Evolutionary conservation across 2,888 invertebrate species (phyloP).

Genomic region (Hypomecis atomaria): DNA sequence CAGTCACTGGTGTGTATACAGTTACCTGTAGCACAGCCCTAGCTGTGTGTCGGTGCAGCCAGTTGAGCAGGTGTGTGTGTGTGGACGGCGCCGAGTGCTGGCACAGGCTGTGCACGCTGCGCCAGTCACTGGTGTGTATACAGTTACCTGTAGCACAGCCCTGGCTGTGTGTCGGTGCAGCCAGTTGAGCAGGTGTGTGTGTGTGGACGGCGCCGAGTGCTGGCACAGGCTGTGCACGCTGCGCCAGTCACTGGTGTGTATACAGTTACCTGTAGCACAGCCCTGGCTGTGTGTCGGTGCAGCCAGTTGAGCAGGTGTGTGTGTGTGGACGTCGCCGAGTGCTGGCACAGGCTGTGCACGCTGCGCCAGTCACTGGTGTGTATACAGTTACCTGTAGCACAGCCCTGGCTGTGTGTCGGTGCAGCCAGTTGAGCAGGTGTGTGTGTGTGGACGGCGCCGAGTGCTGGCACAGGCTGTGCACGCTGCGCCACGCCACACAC

Average conservation of each 20-base stretch:
- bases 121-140: no score
- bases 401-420: constrained; percentile 70
- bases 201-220: no score
- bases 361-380: not conserved
- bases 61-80: constrained; percentile 66
- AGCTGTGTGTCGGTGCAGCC: constrained; percentile 76
- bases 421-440: constrained; percentile 71
- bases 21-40: constrained; percentile 68
- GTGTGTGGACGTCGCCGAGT: no score
- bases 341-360: not conserved
- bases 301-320: no score
- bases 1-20: not conserved
- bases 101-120: constrained; percentile 70
- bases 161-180: no score
- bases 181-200: no score
- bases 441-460: constrained; percentile 68
- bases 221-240: no score
- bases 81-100: constrained; percentile 69
- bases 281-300: no score
- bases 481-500: constrained; percentile 73
- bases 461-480: constrained; percentile 73
- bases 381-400: constrained; percentile 63
- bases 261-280: no score
- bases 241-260: no score
- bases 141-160: no score